These are phyloP conservation scores for Cephonodes hylas DNA, from an alignment of 2,888 invertebrate genomes.

Conservation along the genomic window DNA sequence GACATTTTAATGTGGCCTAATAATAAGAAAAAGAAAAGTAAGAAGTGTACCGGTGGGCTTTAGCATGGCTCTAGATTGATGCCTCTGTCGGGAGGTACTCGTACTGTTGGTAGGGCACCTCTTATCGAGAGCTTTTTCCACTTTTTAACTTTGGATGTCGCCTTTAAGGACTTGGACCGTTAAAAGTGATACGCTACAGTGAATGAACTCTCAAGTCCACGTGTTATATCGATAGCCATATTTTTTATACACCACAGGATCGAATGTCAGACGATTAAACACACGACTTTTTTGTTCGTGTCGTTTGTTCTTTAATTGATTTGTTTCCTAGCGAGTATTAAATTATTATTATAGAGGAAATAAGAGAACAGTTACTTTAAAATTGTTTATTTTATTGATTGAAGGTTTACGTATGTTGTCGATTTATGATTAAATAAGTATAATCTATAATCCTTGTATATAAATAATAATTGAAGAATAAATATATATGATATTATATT, in stretches of 20 bases:
- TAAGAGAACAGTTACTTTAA: too few species aligned
- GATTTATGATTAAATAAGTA: too few species aligned
- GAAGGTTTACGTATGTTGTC: too few species aligned
- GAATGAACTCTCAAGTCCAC: slow-evolving; percentile 60
- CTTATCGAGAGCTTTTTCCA: slow-evolving; percentile 57
- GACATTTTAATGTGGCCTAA: slow-evolving; percentile 78
- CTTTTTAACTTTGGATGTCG: slow-evolving; percentile 74
- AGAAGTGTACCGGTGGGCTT: slow-evolving; percentile 72
- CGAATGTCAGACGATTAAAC: neutral
- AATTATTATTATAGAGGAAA: too few species aligned
- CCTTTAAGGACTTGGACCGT: slow-evolving; percentile 66
- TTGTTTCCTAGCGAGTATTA: neutral
- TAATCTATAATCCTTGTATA: too few species aligned
- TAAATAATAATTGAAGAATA: too few species aligned
- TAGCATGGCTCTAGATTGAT: slow-evolving; percentile 74
- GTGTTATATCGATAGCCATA: slow-evolving; percentile 42
- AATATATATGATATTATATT: too few species aligned
- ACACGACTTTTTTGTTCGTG: neutral
- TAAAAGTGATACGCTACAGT: slow-evolving; percentile 55
- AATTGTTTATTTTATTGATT: too few species aligned
- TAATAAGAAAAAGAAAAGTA: slow-evolving; percentile 69
- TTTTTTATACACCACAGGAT: slow-evolving; percentile 28
- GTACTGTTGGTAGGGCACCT: slow-evolving; percentile 43
- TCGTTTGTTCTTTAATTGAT: neutral
- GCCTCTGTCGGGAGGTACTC: slow-evolving; percentile 47